Percentiles rank a stretch among this genome's conserved stretches.
phyloP scores from a whole-genome alignment of 2,797 vertebrate species.

The Erpetoichthys calabaricus region DNA sequence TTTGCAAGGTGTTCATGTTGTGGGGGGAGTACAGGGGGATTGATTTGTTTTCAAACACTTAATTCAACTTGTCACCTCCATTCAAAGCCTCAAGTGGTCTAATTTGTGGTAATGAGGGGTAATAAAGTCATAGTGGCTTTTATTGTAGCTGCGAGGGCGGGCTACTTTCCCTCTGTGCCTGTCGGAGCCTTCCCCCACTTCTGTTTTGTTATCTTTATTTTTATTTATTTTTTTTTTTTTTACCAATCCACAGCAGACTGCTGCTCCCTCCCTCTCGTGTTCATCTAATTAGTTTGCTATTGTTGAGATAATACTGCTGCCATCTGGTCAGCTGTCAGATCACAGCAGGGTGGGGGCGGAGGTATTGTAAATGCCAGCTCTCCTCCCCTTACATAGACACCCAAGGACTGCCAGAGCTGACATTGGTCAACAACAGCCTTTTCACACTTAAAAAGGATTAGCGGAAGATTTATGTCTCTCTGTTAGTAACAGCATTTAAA shows the following conservation, averaged over 20 bases:
- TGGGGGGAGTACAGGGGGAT: slow-evolving; percentile 29
- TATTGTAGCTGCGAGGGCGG: slow-evolving; percentile 44
- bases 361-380: slow-evolving; percentile 25
- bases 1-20: slow-evolving; percentile 30
- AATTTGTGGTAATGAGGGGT: slow-evolving; percentile 74
- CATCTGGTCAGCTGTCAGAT: slow-evolving; percentile 54
- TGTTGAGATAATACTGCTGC: slow-evolving; percentile 56
- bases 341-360: slow-evolving; percentile 17
- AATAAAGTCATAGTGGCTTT: slow-evolving; percentile 66
- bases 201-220: slow-evolving; percentile 7
- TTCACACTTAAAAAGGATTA: slow-evolving; percentile 65
- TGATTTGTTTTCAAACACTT: slow-evolving; percentile 61
- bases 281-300: slow-evolving; percentile 61
- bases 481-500: slow-evolving; percentile 23
- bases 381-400: slow-evolving; percentile 30
- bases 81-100: slow-evolving; percentile 58
- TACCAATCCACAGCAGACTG: slow-evolving; percentile 2
- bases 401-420: slow-evolving; percentile 24
- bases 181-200: slow-evolving; percentile 8
- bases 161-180: slow-evolving; percentile 10
- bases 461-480: slow-evolving; percentile 54
- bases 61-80: slow-evolving; percentile 68
- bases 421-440: slow-evolving; percentile 42
- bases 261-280: slow-evolving; percentile 41
- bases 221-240: background rate